Evolutionary conservation across 2,888 invertebrate genomes (phyloP).

Genomic region (Steromphala cineraria): DNA sequence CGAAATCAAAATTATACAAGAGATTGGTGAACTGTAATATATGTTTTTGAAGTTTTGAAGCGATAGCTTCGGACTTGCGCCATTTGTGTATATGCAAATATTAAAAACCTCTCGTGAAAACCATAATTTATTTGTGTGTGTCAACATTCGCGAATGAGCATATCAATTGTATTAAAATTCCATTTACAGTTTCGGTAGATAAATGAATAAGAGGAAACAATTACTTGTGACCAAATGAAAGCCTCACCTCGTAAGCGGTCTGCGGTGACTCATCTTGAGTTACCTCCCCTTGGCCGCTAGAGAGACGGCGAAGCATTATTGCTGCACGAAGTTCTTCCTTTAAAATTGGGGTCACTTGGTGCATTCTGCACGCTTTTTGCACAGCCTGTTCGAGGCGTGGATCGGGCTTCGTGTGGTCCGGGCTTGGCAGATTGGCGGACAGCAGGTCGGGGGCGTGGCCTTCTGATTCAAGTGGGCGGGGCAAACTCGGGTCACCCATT

Average conservation of each 20-base stretch:
- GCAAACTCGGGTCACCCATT: neutral
- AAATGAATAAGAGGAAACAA: too few relatives aligned
- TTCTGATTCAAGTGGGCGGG: neutral
- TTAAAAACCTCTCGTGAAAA: too few relatives aligned
- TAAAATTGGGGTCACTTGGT: slow-evolving; percentile 2
- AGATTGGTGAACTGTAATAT: too few relatives aligned
- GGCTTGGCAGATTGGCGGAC: neutral
- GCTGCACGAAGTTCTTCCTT: neutral
- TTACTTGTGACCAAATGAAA: too few relatives aligned
- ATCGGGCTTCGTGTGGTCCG: neutral
- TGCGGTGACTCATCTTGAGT: neutral
- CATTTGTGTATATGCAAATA: too few relatives aligned
- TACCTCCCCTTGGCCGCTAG: neutral
- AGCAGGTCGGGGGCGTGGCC: neutral
- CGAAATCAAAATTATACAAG: too few relatives aligned
- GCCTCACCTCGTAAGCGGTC: neutral
- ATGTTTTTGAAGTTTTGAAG: too few relatives aligned
- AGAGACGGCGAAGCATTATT: neutral
- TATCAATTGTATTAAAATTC: too few relatives aligned
- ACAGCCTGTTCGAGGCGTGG: neutral
- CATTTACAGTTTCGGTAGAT: too few relatives aligned
- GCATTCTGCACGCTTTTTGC: neutral
- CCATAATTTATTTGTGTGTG: too few relatives aligned
- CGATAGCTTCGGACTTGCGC: too few relatives aligned
- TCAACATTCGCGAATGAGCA: too few relatives aligned